A percentile compares a stretch with the other conserved stretches of the same genome.
phyloP scores from a whole-genome alignment of 2,113 vertebrate genomes.

The Promerops cafer region DNA sequence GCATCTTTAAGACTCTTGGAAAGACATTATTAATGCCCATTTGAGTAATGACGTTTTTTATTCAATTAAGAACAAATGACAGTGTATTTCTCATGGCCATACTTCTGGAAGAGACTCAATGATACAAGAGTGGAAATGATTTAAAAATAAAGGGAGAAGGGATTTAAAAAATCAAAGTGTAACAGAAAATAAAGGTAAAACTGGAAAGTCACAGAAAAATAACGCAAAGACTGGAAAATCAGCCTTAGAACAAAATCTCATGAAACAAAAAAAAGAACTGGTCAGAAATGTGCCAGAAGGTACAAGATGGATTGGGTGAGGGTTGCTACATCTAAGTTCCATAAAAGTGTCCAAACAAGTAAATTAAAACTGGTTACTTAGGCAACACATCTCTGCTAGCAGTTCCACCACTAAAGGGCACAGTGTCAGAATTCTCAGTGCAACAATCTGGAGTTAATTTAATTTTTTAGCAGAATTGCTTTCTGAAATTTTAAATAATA shows the following conservation, averaged over 20 bases:
- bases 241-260: background rate
- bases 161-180: background rate
- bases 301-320: background rate
- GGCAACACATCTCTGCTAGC: background rate
- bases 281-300: background rate
- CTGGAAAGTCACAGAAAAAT: background rate
- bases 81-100: background rate
- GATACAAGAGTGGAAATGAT: background rate
- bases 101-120: background rate
- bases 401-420: background rate
- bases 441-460: background rate
- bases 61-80: background rate
- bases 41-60: background rate
- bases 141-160: background rate
- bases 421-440: background rate
- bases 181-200: background rate
- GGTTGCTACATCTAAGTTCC: background rate
- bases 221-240: background rate
- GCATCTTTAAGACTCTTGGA: background rate
- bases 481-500: slow-evolving; percentile 5
- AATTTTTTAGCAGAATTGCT: background rate
- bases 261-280: background rate
- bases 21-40: background rate
- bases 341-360: background rate
- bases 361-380: background rate